phyloP scores from a whole-genome alignment of 1,140 invertebrate genomes.

The Cydia pomonella region DNA sequence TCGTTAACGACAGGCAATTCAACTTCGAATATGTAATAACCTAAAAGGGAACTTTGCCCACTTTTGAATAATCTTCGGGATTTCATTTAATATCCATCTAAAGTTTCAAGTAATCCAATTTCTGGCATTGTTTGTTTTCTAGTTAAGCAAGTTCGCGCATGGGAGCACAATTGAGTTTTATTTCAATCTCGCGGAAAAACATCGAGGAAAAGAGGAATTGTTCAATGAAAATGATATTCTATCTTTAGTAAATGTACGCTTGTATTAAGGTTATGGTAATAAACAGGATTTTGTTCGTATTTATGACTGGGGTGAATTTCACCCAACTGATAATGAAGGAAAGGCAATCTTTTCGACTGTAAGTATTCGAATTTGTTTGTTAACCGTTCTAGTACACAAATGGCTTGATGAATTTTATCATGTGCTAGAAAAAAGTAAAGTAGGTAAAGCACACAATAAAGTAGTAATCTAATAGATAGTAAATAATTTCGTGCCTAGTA shows the following conservation, averaged over 20 bases:
- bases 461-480: too few relatives aligned
- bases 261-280: not conserved
- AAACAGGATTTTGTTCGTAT: not conserved
- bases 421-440: too few relatives aligned
- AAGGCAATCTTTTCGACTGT: too few relatives aligned
- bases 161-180: slow-evolving; percentile 35
- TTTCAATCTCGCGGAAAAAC: slow-evolving; percentile 33
- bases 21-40: slow-evolving; percentile 4
- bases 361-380: too few relatives aligned
- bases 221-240: slow-evolving; percentile 11
- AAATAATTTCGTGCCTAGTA: too few relatives aligned
- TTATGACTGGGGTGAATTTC: too few relatives aligned
- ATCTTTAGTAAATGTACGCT: not conserved
- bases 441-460: too few relatives aligned
- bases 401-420: too few relatives aligned
- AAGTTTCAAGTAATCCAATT: slow-evolving; percentile 39
- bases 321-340: too few relatives aligned
- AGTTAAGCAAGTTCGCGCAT: slow-evolving; percentile 37
- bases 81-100: slow-evolving; percentile 39
- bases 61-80: slow-evolving; percentile 49
- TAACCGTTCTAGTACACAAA: too few relatives aligned
- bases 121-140: slow-evolving; percentile 40
- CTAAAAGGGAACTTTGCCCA: slow-evolving; percentile 42
- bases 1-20: not conserved
- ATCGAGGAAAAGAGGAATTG: not conserved